These are phyloP conservation scores for Electrona antarctica DNA, from an alignment of 2,113 vertebrate species.

Conservation along the genomic window DNA sequence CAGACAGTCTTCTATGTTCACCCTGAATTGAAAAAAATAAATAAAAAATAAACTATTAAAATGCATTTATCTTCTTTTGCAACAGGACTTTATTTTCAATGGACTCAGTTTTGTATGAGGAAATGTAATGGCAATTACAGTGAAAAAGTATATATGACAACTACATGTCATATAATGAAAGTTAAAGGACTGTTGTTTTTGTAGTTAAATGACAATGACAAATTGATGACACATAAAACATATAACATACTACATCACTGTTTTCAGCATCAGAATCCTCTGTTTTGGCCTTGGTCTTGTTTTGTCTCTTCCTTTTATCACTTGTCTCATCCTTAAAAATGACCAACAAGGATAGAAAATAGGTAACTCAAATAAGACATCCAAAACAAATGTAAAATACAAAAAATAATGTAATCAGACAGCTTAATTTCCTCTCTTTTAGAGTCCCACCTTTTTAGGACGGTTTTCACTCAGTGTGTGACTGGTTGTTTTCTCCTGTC, in stretches of 20 bases:
- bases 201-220: neutral
- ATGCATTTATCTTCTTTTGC: neutral
- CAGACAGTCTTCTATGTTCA: conserved; percentile 52
- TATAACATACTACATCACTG: conserved; percentile 34
- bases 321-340: neutral
- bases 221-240: neutral
- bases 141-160: too few species aligned
- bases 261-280: conserved; percentile 27
- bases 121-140: too few species aligned
- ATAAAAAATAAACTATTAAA: neutral
- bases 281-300: neutral
- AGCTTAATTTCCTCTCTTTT: too few species aligned
- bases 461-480: too few species aligned
- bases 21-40: conserved; percentile 42
- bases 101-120: neutral
- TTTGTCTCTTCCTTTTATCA: neutral
- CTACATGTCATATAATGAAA: neutral
- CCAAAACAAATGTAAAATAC: too few species aligned
- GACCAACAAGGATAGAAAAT: too few species aligned
- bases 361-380: too few species aligned
- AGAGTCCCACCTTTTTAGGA: too few species aligned
- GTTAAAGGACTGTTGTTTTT: neutral
- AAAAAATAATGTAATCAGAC: too few species aligned
- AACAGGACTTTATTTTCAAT: too few species aligned
- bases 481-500: neutral